A percentile compares a stretch with the other conserved stretches of the same genome.
These are phyloP conservation scores for Drosophila crucigera DNA, from an alignment of 2,888 invertebrate species.

Conservation along the genomic window DNA sequence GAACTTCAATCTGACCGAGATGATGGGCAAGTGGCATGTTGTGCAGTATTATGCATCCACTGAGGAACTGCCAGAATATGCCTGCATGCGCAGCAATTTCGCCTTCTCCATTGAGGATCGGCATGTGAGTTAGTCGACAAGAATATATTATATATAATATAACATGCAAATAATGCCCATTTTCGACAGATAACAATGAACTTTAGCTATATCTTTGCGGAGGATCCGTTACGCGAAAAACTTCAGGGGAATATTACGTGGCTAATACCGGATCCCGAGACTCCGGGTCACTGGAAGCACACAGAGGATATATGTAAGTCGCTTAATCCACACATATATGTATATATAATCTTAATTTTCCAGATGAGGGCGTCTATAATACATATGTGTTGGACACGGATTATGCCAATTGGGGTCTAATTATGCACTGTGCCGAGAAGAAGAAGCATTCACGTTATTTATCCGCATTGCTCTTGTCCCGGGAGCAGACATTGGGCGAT, in stretches of 20 bases:
- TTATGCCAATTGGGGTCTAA: constrained; percentile 92
- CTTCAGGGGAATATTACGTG: constrained; percentile 94
- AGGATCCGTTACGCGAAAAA: constrained; percentile 92
- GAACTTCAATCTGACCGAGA: constrained; percentile 92
- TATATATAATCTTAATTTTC: not conserved
- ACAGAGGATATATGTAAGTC: constrained; percentile 92
- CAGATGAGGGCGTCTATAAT: constrained; percentile 95
- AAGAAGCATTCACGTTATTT: constrained; percentile 91
- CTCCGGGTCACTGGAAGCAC: constrained; percentile 94
- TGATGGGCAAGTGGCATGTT: constrained; percentile 94
- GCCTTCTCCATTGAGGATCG: constrained; percentile 83
- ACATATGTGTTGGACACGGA: constrained; percentile 94
- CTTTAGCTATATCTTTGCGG: constrained; percentile 94
- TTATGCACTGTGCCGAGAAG: constrained; percentile 95
- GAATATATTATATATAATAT: not conserved
- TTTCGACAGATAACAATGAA: constrained; percentile 92
- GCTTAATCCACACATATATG: not conserved
- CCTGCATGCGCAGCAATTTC: constrained; percentile 91
- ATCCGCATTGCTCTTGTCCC: constrained; percentile 92
- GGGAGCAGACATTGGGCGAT: constrained; percentile 87
- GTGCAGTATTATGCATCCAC: constrained; percentile 96
- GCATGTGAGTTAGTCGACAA: constrained; percentile 77
- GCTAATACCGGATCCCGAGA: constrained; percentile 90
- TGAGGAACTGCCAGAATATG: constrained; percentile 93
- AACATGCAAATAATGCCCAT: not conserved